Base-by-base conservation (phyloP, 2,113 vertebrate genomes). In the Tyrannus savana region DNA sequence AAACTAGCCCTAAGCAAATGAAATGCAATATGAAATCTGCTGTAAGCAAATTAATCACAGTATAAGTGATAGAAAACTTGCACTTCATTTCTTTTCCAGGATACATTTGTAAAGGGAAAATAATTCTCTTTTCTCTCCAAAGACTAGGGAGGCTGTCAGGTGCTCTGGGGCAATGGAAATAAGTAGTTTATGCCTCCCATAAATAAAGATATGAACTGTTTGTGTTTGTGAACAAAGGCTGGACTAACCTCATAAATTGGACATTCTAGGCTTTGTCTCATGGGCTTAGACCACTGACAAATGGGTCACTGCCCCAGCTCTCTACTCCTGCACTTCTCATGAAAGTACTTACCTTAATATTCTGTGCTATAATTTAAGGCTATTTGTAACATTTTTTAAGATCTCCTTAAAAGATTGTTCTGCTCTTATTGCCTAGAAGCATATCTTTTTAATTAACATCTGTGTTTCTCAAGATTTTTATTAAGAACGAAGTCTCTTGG, bases 41-140 rank as follows among this genome's bases (percentile, higher is more conserved):
- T 91, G 80, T 94, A 91, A 94, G 84, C 91, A 85, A 95, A 95
- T 96, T 93, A 96, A 95, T 96, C 93, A 91, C 71, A 87, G 87
- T 91, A 63, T 91, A 96, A 96, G 55, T 95, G 89, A 94, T 94
- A 94, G 93, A 90, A 94, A 90, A 90, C 72, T 85, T 91, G 56
- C 31, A 87, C 62, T 95, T 94, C 58, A 69, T 96, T 87, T 97
- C 63, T 91, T 96, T 95, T 90, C 46, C 50, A 79, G 44, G 66
- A 93, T 93, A 74, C 14, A 80, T 93, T 94, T 95, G 71, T 92
- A 95, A 90, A 6, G 1, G 76, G 78, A 92, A 94, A 95, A 92
- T 95, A 93, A 93, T 96, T 93, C 83, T 41, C 24, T 90, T 84
- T 96, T 86, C 83, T 92, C 83, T 95, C 83, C 50, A 84, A 96